Evolutionary conservation across 2,113 vertebrate species (phyloP).

Genomic region (Piaya cayana): DNA sequence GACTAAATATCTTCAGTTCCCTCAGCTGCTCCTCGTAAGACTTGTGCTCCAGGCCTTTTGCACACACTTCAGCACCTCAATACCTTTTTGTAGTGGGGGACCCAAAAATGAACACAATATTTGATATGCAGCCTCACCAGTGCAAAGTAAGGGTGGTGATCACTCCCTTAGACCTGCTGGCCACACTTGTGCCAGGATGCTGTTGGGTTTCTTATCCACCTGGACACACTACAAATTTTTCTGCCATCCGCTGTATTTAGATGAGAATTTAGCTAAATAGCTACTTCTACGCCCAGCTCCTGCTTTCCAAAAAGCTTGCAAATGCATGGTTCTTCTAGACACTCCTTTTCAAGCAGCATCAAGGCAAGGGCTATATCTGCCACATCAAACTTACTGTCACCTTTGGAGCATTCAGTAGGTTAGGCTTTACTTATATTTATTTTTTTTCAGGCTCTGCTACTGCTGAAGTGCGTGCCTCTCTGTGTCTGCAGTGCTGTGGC

Average conservation of each 20-base stretch:
- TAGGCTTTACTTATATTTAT: not conserved
- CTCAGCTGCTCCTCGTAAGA: too few species aligned
- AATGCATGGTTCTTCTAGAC: not conserved
- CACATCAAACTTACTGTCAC: not conserved
- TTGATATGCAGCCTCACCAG: too few species aligned
- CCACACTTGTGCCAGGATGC: too few species aligned
- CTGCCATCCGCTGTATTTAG: not conserved
- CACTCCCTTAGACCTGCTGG: too few species aligned
- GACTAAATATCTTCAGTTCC: too few species aligned
- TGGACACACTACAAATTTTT: not conserved
- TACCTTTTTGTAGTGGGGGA: too few species aligned
- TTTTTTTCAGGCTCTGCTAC: not conserved
- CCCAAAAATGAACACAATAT: too few species aligned
- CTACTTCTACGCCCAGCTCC: not conserved
- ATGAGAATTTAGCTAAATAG: not conserved
- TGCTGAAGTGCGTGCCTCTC: not conserved
- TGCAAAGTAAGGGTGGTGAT: too few species aligned
- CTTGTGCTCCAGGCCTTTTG: too few species aligned
- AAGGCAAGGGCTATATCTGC: not conserved
- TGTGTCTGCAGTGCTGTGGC: not conserved
- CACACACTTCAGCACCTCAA: too few species aligned
- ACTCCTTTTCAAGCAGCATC: not conserved
- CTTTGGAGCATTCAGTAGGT: not conserved
- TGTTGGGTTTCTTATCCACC: too few species aligned
- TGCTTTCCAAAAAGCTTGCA: not conserved